Conservation (phyloP, 2,113 vertebrate genomes). For the Platycercus adscitus region DNA sequence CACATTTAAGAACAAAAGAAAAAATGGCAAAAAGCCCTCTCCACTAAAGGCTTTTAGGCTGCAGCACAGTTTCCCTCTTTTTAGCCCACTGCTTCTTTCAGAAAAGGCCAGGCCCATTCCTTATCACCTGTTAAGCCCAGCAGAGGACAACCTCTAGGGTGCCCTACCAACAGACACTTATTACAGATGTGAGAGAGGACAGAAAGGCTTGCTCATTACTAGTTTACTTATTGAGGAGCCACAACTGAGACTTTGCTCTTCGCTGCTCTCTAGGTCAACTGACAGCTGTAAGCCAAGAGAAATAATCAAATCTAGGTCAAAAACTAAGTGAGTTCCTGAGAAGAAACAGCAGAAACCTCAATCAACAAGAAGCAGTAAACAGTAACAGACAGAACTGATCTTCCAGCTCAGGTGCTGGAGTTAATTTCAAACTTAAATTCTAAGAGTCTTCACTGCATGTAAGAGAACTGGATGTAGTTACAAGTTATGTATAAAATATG, state of each 20-base stretch:
- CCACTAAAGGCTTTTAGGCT: not conserved
- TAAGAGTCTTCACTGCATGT: not conserved
- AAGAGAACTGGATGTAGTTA: not conserved
- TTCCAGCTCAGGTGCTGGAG: not conserved
- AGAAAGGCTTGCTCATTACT: not conserved
- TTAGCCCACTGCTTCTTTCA: not conserved
- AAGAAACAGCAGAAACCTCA: not conserved
- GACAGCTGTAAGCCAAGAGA: not conserved
- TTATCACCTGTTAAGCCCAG: not conserved
- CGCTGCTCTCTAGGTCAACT: not conserved
- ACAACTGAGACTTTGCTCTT: not conserved
- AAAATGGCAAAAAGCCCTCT: rapidly evolving
- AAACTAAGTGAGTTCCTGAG: not conserved
- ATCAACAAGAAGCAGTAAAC: not conserved
- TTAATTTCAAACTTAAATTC: not conserved
- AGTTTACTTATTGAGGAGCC: not conserved
- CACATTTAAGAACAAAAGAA: not conserved
- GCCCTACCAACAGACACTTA: not conserved
- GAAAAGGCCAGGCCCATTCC: not conserved
- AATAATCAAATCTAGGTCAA: not conserved
- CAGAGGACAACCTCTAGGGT: rapidly evolving
- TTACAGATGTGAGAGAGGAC: rapidly evolving
- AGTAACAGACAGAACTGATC: not conserved
- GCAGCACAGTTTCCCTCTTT: rapidly evolving
- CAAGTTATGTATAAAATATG: not conserved